Conservation (phyloP, 2,888 invertebrate genomes). For the Fragum fragum region DNA sequence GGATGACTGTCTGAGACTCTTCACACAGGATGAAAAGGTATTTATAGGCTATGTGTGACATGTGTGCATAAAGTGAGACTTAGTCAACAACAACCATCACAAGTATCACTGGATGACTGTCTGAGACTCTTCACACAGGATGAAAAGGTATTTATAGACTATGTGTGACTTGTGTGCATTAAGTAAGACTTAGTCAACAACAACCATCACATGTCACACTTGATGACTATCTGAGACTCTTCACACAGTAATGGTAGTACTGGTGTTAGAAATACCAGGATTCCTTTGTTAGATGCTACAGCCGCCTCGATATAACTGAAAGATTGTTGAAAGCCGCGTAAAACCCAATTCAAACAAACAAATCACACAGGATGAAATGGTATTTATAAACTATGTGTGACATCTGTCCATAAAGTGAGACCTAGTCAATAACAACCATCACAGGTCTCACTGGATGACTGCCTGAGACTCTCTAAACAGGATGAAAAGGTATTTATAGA, state of each 20-base stretch:
- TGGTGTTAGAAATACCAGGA: no score
- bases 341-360: no score
- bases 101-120: conserved; percentile 96
- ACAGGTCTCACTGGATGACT: conserved; percentile 96
- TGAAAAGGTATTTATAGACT: conserved; percentile 82
- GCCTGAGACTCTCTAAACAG: conserved; percentile 90
- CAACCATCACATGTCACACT: conserved; percentile 92
- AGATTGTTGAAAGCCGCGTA: no score
- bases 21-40: conserved; percentile 87
- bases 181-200: conserved; percentile 88
- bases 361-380: conserved; percentile 87
- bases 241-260: no score
- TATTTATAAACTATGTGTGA: conserved; percentile 54
- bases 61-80: conserved; percentile 87
- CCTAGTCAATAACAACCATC: conserved; percentile 88
- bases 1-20: conserved; percentile 94
- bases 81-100: conserved; percentile 88
- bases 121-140: conserved; percentile 90
- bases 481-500: conserved; percentile 85
- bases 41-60: background rate
- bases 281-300: no score
- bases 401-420: conserved; percentile 91
- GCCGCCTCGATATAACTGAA: no score
- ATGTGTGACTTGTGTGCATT: conserved; percentile 71
- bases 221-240: conserved; percentile 94